These are phyloP conservation scores for Callaeas wilsoni DNA, from an alignment of 2,113 vertebrate species.

Conservation along the genomic window DNA sequence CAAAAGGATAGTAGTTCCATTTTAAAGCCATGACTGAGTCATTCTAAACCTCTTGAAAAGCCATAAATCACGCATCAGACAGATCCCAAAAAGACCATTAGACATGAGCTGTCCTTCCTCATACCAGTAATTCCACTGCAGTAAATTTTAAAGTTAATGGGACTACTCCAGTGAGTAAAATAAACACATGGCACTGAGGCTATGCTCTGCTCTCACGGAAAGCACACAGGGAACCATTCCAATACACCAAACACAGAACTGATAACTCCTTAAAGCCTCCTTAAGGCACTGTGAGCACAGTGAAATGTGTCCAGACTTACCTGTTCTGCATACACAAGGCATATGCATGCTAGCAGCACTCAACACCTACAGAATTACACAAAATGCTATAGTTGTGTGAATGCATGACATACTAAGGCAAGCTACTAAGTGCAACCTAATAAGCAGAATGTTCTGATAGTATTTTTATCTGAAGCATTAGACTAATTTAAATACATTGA, in stretches of 20 bases:
- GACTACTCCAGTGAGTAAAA: slow-evolving; percentile 37
- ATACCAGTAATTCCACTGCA: slow-evolving; percentile 23
- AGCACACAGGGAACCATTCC: background rate
- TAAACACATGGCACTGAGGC: background rate
- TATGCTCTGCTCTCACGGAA: background rate
- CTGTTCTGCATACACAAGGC: background rate
- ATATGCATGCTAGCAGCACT: background rate
- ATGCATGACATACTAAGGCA: background rate
- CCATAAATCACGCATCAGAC: background rate
- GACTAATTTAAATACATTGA: background rate
- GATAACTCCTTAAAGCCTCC: background rate
- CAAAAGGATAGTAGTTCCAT: slow-evolving; percentile 12
- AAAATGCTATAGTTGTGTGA: background rate
- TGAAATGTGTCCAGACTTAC: background rate
- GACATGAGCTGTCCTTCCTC: background rate
- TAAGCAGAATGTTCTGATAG: background rate
- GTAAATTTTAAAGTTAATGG: slow-evolving; percentile 44
- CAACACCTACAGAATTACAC: background rate
- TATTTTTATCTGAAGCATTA: background rate
- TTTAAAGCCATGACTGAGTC: slow-evolving; percentile 5
- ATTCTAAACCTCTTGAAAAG: slow-evolving; percentile 10
- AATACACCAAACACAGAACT: background rate
- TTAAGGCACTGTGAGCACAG: background rate
- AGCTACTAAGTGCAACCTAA: background rate
- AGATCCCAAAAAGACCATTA: slow-evolving; percentile 54